Evolutionary conservation across 2,113 vertebrate genomes (phyloP), one percentile per base, ranked within the genome.

Genomic region (Macquaria australasica): DNA sequence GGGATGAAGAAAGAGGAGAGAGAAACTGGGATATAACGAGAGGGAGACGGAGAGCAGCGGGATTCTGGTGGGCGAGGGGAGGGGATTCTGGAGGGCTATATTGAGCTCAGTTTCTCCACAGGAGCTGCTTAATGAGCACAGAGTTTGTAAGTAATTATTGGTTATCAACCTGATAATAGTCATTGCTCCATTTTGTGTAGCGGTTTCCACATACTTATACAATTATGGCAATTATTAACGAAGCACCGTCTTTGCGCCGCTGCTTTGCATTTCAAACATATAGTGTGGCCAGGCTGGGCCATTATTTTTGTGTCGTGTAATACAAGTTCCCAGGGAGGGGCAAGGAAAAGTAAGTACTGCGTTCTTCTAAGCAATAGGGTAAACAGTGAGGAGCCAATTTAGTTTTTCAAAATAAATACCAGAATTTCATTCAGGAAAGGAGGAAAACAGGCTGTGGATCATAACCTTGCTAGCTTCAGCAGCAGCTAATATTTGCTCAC

Each of bases 111-210:
- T 88, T 81, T 86, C 93, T 81, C 93, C 77, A 79, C 87, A 81
- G 90, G 93, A 92, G 83, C 88, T 60, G 91, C 76, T 90, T 94
- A 94, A 94, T 93, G 91, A 94, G 91, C 90, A 64, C 89, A 77
- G 89, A 92, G 89, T 92, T 94, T 91, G 84, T 87, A 87, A 92
- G 91, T 96, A 96, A 95, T 96, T 94, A 95, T 93, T 86, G 91
- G 94, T 92, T 95, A 93, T 94, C 94, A 95, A 89, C 90, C 91
- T 93, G 93, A 96, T 95, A 93, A 95, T 81, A 95, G 94, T 92
- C 88, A 91, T 93, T 92, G 88, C 92, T 91, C 88, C 83, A 90
- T 92, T 95, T 92, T 87, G 87, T 89, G 74, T 80, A 71, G 88
- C 86, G 64, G 82, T 91, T 89, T 92, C 91, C 85, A 88, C 90